Percentiles rank a stretch among this genome's conserved stretches.
Evolutionary conservation across 2,888 invertebrate genomes (phyloP).

Genomic region (Rhopalosiphum nymphaeae): DNA sequence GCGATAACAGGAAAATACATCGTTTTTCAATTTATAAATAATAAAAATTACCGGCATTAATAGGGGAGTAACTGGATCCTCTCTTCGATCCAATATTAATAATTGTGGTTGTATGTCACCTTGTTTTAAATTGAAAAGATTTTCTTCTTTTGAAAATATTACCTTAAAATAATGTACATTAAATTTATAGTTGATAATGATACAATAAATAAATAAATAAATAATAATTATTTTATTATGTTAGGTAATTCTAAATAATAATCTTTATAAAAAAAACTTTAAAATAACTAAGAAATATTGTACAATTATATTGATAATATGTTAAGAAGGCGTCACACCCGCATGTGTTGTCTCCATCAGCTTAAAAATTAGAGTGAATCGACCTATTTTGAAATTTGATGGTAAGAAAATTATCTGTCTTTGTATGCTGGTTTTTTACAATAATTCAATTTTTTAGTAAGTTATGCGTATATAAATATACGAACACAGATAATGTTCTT

Average conservation of each 20-base stretch:
- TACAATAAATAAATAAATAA: slow-evolving; percentile 8
- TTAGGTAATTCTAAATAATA: not conserved
- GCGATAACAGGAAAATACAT: not conserved
- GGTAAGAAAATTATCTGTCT: too few species aligned
- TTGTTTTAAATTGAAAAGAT: slow-evolving; percentile 87
- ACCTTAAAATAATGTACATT: slow-evolving; percentile 72
- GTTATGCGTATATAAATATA: too few species aligned
- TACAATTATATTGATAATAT: too few species aligned
- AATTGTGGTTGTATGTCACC: slow-evolving; percentile 81
- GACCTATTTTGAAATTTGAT: too few species aligned
- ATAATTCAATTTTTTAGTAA: too few species aligned
- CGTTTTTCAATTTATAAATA: not conserved
- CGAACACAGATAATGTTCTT: too few species aligned
- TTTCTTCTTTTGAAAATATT: slow-evolving; percentile 87
- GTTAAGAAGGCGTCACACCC: too few species aligned
- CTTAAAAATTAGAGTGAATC: too few species aligned
- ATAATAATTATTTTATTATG: not conserved
- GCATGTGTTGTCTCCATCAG: too few species aligned
- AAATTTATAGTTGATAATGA: slow-evolving; percentile 10
- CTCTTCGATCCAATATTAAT: slow-evolving; percentile 90
- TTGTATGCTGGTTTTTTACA: too few species aligned
- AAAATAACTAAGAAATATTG: not conserved
- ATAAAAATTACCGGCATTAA: slow-evolving; percentile 80
- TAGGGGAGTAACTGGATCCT: slow-evolving; percentile 96
- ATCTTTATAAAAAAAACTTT: not conserved